These are phyloP conservation scores for Dipodomys stephensi DNA, from an alignment of 2,113 vertebrate species.

Conservation along the genomic window DNA sequence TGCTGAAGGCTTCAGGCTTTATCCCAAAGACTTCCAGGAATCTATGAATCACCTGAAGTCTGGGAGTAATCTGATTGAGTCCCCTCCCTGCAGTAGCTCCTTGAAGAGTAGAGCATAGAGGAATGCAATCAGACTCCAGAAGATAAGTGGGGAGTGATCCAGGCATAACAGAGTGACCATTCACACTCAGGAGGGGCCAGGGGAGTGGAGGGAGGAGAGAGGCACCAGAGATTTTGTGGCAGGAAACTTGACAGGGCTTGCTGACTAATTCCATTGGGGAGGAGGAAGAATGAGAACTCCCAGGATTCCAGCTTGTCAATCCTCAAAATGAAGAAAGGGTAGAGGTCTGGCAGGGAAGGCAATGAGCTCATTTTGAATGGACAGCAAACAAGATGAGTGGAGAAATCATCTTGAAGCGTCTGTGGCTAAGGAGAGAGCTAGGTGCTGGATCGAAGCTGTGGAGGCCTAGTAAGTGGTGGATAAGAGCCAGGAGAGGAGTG, in stretches of 20 bases:
- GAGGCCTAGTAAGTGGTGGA: too few species aligned
- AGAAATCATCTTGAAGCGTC: background rate
- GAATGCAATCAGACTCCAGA: background rate
- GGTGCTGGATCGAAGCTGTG: background rate
- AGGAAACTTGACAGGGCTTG: background rate
- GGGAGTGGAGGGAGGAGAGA: background rate
- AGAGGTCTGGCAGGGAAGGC: background rate
- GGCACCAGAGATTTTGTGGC: background rate
- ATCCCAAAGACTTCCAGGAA: background rate
- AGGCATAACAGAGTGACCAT: too few species aligned
- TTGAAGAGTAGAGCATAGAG: background rate
- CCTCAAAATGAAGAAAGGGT: background rate
- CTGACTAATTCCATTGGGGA: background rate
- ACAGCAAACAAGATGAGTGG: background rate
- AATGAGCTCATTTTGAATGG: background rate
- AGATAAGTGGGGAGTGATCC: background rate
- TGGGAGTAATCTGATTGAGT: background rate
- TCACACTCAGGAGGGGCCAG: background rate
- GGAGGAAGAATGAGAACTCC: background rate
- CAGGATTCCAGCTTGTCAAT: background rate
- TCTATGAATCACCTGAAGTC: constrained; percentile 33
- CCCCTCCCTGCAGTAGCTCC: background rate
- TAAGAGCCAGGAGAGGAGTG: background rate
- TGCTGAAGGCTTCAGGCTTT: background rate
- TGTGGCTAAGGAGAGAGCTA: background rate